Conservation (phyloP, 2,113 vertebrate genomes). For the Varanus salvator region DNA sequence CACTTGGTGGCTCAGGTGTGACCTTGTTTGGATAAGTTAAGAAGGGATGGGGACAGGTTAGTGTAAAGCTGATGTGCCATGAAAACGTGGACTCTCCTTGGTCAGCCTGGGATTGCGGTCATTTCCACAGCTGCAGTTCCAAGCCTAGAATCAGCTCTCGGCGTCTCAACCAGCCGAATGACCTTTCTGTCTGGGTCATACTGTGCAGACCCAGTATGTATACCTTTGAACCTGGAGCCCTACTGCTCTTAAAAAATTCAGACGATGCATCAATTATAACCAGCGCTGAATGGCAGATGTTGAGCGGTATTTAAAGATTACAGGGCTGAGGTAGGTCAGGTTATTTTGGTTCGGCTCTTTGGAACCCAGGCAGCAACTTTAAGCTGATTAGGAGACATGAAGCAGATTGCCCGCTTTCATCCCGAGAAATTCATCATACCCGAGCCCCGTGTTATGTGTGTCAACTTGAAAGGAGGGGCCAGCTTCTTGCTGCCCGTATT, state of each 20-base stretch:
- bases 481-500: conserved; percentile 19
- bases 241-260: conserved; percentile 38
- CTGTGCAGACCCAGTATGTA: background rate
- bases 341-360: conserved; percentile 68
- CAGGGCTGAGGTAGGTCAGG: conserved; percentile 66
- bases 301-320: conserved; percentile 74
- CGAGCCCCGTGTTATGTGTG: conserved; percentile 57
- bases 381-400: conserved; percentile 69
- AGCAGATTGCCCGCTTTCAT: conserved; percentile 63
- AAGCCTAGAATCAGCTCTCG: background rate
- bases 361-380: conserved; percentile 66
- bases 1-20: too few species aligned
- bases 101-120: too few species aligned
- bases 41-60: too few species aligned
- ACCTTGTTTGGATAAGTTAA: too few species aligned
- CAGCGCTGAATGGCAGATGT: conserved; percentile 61
- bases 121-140: background rate
- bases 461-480: background rate
- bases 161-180: background rate
- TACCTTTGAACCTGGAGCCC: background rate
- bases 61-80: too few species aligned
- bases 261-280: conserved; percentile 39
- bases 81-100: too few species aligned
- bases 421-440: conserved; percentile 62
- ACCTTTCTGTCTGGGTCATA: background rate